Base-by-base conservation (phyloP, 2,113 vertebrate genomes). In the Anser brachyrhynchus region DNA sequence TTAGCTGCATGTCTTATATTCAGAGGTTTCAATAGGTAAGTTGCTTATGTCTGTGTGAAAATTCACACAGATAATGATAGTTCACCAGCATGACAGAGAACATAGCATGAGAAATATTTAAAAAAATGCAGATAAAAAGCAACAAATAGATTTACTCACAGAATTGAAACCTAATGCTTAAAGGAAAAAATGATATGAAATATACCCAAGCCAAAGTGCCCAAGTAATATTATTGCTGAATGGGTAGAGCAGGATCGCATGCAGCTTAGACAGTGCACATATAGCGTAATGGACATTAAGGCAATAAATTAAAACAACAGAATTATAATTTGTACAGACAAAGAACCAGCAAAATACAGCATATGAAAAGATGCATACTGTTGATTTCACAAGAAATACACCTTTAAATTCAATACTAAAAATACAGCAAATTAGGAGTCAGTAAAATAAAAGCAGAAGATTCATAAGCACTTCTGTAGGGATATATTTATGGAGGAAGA, bases 401-500 rank as follows among this genome's bases (percentile, higher is more conserved):
- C 9, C 4, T 64, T 65, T 57, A 28, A 10, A 7, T 72, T 84
- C 26, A 61, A 43, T n/a, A 79, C 16, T 10, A 67, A 82, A 89
- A 69, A 64, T 43, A 23, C 58, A 1, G 13, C 4, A 2, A 82
- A 87, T 39, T 54, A 85, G 15, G 25, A 85, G 25, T 26, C 37
- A 77, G 31, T 69, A 89, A 92, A 91, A 69, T 41, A 89, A 92
- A 80, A 17, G n/a, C 25, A 41, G 13, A 84, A 74, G 4, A 6
- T 37, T 33, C 51, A 55, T 10, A n/a, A 89, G 18, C 13, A 87
- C 22, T 6, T 75, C 35, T 69, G 28, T 65, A 76, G 75, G 58
- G 33, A 72, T 13, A 93, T 43, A 61, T 61, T 80, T 44, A 80
- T 22, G 13, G 33, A 84, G 19, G 14, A 51, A 92, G 29, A 83